phyloP scores from a whole-genome alignment of 2,888 invertebrate species.

The Acronicta alni region DNA sequence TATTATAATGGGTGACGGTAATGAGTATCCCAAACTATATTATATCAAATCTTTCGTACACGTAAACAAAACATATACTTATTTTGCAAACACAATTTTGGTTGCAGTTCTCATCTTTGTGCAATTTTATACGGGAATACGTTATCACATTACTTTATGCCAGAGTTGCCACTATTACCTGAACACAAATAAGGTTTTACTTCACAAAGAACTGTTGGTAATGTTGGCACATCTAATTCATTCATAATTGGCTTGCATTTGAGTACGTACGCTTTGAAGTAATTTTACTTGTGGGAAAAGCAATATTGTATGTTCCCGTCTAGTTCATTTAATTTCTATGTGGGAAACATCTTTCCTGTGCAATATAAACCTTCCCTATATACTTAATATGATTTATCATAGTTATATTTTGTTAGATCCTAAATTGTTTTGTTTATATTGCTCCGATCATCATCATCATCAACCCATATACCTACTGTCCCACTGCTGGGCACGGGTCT shows the following conservation, averaged over 20 bases:
- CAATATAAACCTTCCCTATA: conserved; percentile 11
- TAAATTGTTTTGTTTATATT: background rate
- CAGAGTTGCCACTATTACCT: conserved; percentile 29
- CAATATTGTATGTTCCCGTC: conserved; percentile 29
- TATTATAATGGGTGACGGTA: too few species aligned
- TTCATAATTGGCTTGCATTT: conserved; percentile 45
- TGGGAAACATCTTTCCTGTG: conserved; percentile 4
- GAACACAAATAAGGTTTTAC: conserved; percentile 38
- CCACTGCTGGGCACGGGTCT: too few species aligned
- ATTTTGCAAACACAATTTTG: conserved; percentile 11
- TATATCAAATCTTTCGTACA: background rate
- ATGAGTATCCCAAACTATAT: too few species aligned
- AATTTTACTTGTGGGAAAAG: conserved; percentile 30
- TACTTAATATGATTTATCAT: too few species aligned
- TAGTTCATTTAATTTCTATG: conserved; percentile 34
- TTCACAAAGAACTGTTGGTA: conserved; percentile 41
- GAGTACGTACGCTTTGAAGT: conserved; percentile 24
- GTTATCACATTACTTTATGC: conserved; percentile 26
- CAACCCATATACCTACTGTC: too few species aligned
- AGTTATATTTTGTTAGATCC: conserved; percentile 4
- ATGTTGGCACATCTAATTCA: conserved; percentile 46
- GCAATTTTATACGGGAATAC: conserved; percentile 40
- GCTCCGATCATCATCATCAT: too few species aligned
- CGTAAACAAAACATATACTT: conserved; percentile 11
- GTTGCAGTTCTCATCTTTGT: conserved; percentile 22